phyloP scores from a whole-genome alignment of 2,797 vertebrate genomes.

The Labeo calbasu region DNA sequence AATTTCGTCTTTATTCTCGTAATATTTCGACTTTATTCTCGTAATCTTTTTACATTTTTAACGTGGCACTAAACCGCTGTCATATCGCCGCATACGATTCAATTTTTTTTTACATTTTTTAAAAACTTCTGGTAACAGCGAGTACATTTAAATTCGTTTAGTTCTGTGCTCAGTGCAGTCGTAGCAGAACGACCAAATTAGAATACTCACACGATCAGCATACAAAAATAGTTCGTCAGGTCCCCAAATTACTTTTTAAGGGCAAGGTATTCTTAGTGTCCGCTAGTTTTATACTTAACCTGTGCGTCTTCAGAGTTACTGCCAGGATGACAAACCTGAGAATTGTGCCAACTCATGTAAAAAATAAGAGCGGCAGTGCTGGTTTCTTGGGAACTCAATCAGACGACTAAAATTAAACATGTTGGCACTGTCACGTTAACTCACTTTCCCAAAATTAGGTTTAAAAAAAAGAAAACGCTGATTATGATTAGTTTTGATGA shows the following conservation, averaged over 20 bases:
- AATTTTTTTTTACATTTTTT: too few species aligned
- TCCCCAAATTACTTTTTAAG: constrained; percentile 70
- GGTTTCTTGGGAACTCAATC: neutral
- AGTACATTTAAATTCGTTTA: neutral
- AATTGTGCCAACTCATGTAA: constrained; percentile 4
- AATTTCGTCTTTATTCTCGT: too few species aligned
- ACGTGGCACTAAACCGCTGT: too few species aligned
- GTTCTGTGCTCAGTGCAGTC: constrained; percentile 9
- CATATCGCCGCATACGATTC: too few species aligned
- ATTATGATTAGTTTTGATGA: neutral
- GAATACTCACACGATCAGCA: constrained; percentile 45
- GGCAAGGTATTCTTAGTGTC: constrained; percentile 69
- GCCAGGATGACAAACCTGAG: constrained; percentile 16
- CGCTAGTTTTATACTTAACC: constrained; percentile 35
- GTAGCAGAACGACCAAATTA: constrained; percentile 57
- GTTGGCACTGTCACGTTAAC: neutral
- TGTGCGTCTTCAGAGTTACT: constrained; percentile 30
- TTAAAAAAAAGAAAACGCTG: neutral
- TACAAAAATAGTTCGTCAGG: constrained; percentile 66
- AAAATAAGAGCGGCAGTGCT: neutral
- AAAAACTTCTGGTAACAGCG: neutral
- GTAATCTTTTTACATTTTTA: too few species aligned
- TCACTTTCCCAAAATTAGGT: neutral
- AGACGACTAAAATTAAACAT: neutral
- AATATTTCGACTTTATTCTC: too few species aligned